Base-by-base conservation (phyloP, 2,113 vertebrate species). In the Neotragus pygmaeus region DNA sequence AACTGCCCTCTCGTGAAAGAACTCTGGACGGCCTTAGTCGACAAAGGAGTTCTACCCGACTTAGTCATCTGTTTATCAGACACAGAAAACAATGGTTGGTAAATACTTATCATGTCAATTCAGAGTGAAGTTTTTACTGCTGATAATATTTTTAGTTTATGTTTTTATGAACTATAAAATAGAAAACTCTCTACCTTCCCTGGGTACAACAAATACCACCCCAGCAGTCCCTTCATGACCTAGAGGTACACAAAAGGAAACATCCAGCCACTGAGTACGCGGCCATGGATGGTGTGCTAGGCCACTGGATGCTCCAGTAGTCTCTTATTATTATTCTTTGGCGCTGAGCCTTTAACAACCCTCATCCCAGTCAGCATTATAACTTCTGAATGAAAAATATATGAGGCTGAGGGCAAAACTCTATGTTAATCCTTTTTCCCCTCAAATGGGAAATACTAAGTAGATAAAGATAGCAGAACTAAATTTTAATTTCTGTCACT, bases 11-110 rank as follows among this genome's bases (percentile, higher is more conserved):
- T 97, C 33, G 98, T 96, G 57, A 30, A n/a, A 95, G 99, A 98
- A 2, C 98, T 99, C 49, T 98, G 99, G 99, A 88, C 96, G 57
- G 93, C 88, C 70, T 98, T 99, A 88, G 57, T 96, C 77, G 97
- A 99, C 36, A 98, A 98, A 95, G 98, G 96, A 97, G 91, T 99
- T 95, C 64, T 98, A 77, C 99, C 99, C 47, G 99, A 99, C 90
- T 97, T 98, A 66, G 60, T 99, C 33, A 98, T 99, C 98, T 99
- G 98, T 97, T 99, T 99, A 96, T 98, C 91, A 97, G 97, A 99
- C 97, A 97, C 64, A 36, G 97, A 98, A 94, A 97, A 96, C 89
- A 97, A 99, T 30, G 99, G 99, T 99, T 98, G 90, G 98, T 99
- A 98, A 97, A 98, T 97, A 85, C 83, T 97, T 51, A 64, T 19